These are phyloP conservation scores for Drosophila nigromelanica DNA, from an alignment of 1,140 invertebrate species.

Conservation along the genomic window DNA sequence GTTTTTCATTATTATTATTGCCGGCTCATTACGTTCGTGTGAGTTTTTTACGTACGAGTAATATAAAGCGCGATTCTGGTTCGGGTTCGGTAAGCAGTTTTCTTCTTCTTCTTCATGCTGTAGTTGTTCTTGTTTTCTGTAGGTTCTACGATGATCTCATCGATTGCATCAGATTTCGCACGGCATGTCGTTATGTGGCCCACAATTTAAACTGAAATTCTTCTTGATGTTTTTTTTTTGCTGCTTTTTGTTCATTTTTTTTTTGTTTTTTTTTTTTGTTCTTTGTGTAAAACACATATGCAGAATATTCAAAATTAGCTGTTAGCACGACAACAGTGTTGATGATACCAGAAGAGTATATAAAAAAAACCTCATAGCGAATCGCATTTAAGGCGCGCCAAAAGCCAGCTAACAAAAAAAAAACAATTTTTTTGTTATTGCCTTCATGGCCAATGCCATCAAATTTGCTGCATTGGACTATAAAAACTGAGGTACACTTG, in stretches of 20 bases:
- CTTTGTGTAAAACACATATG: conserved; percentile 65
- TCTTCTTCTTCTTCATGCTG: conserved; percentile 10
- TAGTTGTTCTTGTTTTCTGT: conserved; percentile 42
- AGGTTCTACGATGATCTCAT: conserved; percentile 72
- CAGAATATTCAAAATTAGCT: conserved; percentile 74
- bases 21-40: conserved; percentile 63
- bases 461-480: conserved; percentile 56
- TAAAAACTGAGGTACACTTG: neutral
- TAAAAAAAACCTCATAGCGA: conserved; percentile 35
- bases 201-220: conserved; percentile 61
- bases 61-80: conserved; percentile 27
- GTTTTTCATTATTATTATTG: conserved; percentile 46
- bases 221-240: conserved; percentile 41
- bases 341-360: conserved; percentile 7
- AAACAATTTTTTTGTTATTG: neutral
- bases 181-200: conserved; percentile 73
- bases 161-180: conserved; percentile 81
- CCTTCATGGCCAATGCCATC: conserved; percentile 61
- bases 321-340: conserved; percentile 58
- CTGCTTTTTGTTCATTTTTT: conserved; percentile 30
- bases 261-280: conserved; percentile 29
- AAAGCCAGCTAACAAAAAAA: conserved; percentile 1
- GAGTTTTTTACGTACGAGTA: conserved; percentile 27
- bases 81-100: conserved; percentile 45
- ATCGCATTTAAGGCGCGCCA: conserved; percentile 55